A percentile compares a stretch with the other conserved stretches of the same genome.
Conservation (phyloP, 2,888 invertebrate species). For the Dione juno region DNA sequence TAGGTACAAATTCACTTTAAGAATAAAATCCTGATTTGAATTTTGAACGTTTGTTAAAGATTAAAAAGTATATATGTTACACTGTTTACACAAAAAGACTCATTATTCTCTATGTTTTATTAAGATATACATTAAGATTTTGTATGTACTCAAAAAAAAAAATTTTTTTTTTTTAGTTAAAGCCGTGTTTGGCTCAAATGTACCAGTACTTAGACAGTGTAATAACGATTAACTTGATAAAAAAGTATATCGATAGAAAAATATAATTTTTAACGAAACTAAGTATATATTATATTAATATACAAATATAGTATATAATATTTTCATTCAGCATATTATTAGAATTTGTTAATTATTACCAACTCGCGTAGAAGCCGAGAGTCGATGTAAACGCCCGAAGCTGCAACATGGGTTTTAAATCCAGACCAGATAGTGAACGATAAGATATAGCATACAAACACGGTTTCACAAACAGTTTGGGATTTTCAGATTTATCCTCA, state of each 20-base stretch:
- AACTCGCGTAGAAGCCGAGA: background rate
- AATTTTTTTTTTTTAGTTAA: too few relatives aligned
- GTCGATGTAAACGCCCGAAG: background rate
- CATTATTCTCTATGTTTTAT: background rate
- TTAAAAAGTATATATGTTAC: too few relatives aligned
- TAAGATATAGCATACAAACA: conserved; percentile 38
- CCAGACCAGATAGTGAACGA: conserved; percentile 31
- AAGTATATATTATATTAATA: too few relatives aligned
- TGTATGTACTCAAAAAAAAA: too few relatives aligned
- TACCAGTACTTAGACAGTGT: too few relatives aligned
- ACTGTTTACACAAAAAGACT: background rate
- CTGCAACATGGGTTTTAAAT: conserved; percentile 14
- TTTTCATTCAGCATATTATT: too few relatives aligned
- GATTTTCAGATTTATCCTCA: conserved; percentile 29
- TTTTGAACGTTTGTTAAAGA: too few relatives aligned
- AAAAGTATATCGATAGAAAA: too few relatives aligned
- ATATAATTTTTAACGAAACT: too few relatives aligned
- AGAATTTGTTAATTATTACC: background rate
- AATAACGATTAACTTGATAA: too few relatives aligned
- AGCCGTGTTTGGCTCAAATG: too few relatives aligned
- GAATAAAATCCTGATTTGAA: background rate
- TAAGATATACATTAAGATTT: background rate
- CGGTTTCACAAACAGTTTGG: conserved; percentile 26
- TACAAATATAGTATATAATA: too few relatives aligned
- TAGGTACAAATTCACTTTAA: background rate